Percentiles rank a stretch among this genome's conserved stretches.
Evolutionary conservation across 2,888 invertebrate species (phyloP).

Genomic region (Plutella xylostella): DNA sequence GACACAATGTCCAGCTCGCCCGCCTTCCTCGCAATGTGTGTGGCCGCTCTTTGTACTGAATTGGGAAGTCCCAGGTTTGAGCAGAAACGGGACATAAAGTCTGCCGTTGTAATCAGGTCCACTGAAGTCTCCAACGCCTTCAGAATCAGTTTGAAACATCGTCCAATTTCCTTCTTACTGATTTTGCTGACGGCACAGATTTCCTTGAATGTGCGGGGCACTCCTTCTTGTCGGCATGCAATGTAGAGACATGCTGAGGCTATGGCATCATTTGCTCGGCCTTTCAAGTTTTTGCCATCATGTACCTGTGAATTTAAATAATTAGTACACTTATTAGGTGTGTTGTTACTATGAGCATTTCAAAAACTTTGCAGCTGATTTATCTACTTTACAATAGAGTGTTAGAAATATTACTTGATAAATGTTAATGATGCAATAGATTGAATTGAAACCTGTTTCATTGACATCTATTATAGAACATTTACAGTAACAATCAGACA

Average conservation of each 20-base stretch:
- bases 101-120: constrained; percentile 97
- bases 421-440: too few species aligned
- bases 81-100: constrained; percentile 99
- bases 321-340: not conserved
- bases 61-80: constrained; percentile 91
- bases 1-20: constrained; percentile 98
- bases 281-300: constrained; percentile 95
- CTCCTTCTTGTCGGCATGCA: constrained; percentile 98
- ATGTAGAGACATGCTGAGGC: constrained; percentile 99
- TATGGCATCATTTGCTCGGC: constrained; percentile 97
- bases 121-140: constrained; percentile 97
- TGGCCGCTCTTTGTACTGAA: constrained; percentile 92
- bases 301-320: constrained; percentile 71
- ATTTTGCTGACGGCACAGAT: constrained; percentile 99
- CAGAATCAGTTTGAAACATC: constrained; percentile 96
- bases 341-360: too few species aligned
- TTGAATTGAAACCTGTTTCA: too few species aligned
- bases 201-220: constrained; percentile 98
- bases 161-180: constrained; percentile 98
- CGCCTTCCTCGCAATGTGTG: constrained; percentile 95
- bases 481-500: too few species aligned
- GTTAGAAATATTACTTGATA: too few species aligned
- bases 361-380: too few species aligned
- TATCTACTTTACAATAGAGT: too few species aligned
- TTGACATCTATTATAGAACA: too few species aligned